phyloP scores from a whole-genome alignment of 2,888 invertebrate species.

The Euzophera pinguis region DNA sequence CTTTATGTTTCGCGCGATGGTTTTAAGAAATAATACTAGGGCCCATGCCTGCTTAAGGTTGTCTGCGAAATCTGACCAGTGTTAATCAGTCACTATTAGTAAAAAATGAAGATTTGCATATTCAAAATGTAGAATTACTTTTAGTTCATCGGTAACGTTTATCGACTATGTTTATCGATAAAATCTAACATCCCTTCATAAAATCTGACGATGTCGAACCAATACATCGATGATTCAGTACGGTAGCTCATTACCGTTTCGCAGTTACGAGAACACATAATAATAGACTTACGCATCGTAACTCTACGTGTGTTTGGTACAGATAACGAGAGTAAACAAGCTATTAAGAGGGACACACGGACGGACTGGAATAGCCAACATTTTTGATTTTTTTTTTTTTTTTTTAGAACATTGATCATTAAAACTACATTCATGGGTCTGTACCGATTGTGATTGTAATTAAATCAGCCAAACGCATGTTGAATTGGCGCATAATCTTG shows the following conservation, averaged over 20 bases:
- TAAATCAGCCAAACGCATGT: too few relatives aligned
- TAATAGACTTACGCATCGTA: conserved; percentile 36
- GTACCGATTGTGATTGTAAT: too few relatives aligned
- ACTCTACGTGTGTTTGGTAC: conserved; percentile 47
- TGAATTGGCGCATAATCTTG: too few relatives aligned
- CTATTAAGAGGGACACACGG: conserved; percentile 39
- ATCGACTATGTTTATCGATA: not conserved
- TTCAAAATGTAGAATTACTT: too few relatives aligned
- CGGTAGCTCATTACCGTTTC: conserved; percentile 19
- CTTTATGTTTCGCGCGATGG: too few relatives aligned
- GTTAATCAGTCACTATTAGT: too few relatives aligned
- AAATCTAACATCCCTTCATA: not conserved
- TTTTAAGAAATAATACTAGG: too few relatives aligned
- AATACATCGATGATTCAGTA: conserved; percentile 7
- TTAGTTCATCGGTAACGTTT: not conserved
- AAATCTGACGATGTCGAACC: conserved; percentile 2
- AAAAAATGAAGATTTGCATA: too few relatives aligned
- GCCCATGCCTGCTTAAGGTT: too few relatives aligned
- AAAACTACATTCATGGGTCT: too few relatives aligned
- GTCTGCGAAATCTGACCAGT: too few relatives aligned
- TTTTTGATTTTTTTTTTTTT: not conserved
- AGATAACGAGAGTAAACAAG: conserved; percentile 56
- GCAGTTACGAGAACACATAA: conserved; percentile 19
- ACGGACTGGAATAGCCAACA: conserved; percentile 12
- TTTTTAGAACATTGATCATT: too few relatives aligned